Conservation (phyloP, 2,113 vertebrate genomes). For the Scomber colias region DNA sequence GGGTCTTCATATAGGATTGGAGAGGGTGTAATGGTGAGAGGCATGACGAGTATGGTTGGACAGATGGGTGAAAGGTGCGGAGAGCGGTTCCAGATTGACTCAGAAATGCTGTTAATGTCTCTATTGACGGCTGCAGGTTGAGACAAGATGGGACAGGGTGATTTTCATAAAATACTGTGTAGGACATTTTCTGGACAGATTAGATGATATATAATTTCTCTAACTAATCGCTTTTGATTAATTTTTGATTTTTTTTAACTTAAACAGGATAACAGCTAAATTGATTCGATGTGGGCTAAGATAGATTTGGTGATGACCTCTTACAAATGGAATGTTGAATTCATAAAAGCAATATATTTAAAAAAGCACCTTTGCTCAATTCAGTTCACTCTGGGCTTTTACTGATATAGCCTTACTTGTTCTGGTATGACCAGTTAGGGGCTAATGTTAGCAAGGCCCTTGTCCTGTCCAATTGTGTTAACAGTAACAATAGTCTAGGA, state of each 20-base stretch:
- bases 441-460: neutral
- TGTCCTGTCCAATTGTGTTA: neutral
- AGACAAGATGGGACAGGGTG: neutral
- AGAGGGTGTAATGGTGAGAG: constrained; percentile 31
- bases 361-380: neutral
- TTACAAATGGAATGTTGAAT: neutral
- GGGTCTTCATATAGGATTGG: constrained; percentile 33
- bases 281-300: too few relatives aligned
- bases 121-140: constrained; percentile 32
- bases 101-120: constrained; percentile 32
- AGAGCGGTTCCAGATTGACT: constrained; percentile 57
- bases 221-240: too few relatives aligned
- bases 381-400: neutral
- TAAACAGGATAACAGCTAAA: too few relatives aligned
- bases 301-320: too few relatives aligned
- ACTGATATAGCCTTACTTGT: too few relatives aligned
- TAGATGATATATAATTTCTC: neutral
- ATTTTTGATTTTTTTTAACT: too few relatives aligned
- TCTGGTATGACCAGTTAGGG: too few relatives aligned
- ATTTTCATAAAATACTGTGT: neutral
- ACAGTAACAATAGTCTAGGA: neutral
- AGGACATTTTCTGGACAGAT: neutral
- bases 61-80: constrained; percentile 58
- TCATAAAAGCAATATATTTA: too few relatives aligned
- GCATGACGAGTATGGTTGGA: constrained; percentile 32